Base-by-base conservation (phyloP, 2,888 invertebrate species). In the Schizotus pectinicornis region DNA sequence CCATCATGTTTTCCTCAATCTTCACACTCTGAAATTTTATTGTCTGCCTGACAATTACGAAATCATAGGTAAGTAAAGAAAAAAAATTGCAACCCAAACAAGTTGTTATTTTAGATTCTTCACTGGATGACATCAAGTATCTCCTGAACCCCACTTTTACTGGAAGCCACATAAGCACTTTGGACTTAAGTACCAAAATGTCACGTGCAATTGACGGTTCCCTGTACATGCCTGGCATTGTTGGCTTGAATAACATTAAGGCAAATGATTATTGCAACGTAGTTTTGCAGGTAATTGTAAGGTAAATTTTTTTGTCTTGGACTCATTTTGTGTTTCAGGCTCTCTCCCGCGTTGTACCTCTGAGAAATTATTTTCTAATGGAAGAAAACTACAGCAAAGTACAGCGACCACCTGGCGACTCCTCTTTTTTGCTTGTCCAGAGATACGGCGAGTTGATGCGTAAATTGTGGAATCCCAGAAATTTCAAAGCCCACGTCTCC, bases 181-280 rank as follows among this genome's bases (percentile, higher is more conserved):
- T 99, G 67, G 97, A 98, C 74, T 80, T 79, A 6, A 89, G 86
- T 73, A 88, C 89, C 6, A 97, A 95, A 78, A 85, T 94, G 80
- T 95, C 94, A 0, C 84, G 98, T 72, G 98, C 99, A 0, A 96
- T 95, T 64, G 98, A 99, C 80, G 97, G 97, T 7, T 94, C 95
- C 0, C 87, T 96, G 77, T 99, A 99, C 79, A 88, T 94, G 75
- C 98, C 98, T 2, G 99, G 97, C 55, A 96, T 99, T 73, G 97
- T 99, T 12, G 97, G 97, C 0, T 84, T 99, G 45, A 99, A 99
- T 77, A 99, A 99, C 78, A 99, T 99, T 69, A 99, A 99, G 81
- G 98, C 97, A 2, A 99, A 99, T 81, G 99, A 99, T 80, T 99
- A 99, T 77, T 98, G 98, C 78, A 99, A 99, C 82, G 99, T 98